Evolutionary conservation across 2,797 vertebrate genomes (phyloP), one percentile per base, ranked within the genome.

Genomic region (Catamblyrhynchus diadema): DNA sequence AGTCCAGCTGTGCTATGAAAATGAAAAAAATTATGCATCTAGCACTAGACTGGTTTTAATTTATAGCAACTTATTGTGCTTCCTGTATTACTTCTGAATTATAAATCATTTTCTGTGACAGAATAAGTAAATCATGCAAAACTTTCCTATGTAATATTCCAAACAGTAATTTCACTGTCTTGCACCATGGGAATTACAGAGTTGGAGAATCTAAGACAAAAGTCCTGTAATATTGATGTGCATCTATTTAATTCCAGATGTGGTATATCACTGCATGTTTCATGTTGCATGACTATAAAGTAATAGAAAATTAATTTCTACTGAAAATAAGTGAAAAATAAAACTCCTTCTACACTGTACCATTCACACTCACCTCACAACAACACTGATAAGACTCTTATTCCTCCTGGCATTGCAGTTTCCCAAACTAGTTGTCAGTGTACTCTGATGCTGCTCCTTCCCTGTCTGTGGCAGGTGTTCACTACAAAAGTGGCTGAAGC

Each of bases 41-140:
- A 93, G 20, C 57, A 65, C 2, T 57, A 62, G 54, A 64, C 27
- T 83, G 16, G 14, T 90, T 93, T 83, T 71, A 86, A 93, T 95
- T 92, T 88, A 37, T 74, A 65, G 69, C 4, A 1, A 24, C 23
- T 83, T 80, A 20, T 32, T 93, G 44, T 77, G 17, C 30, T 88
- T 93, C 18, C 47, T 78, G n/a, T 81, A 44, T 81, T 93, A 72
- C 25, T 94, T 25, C 65, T 78, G 75, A 90, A 75, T 86, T 95
- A 88, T 51, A 78, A 66, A 88, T 95, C 5, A 79, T 54, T 86
- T 91, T 78, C 39, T 62, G 4, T 90, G 39, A 37, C 75, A 86
- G 69, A 85, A 45, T 72, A 82, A 78, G 48, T 86, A 79, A 93
- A 90, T 90, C 23, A 81, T 79, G 53, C 48, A 81, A 81, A 93